phyloP scores from a whole-genome alignment of 2,888 invertebrate species.

The Drosophila histrio region DNA sequence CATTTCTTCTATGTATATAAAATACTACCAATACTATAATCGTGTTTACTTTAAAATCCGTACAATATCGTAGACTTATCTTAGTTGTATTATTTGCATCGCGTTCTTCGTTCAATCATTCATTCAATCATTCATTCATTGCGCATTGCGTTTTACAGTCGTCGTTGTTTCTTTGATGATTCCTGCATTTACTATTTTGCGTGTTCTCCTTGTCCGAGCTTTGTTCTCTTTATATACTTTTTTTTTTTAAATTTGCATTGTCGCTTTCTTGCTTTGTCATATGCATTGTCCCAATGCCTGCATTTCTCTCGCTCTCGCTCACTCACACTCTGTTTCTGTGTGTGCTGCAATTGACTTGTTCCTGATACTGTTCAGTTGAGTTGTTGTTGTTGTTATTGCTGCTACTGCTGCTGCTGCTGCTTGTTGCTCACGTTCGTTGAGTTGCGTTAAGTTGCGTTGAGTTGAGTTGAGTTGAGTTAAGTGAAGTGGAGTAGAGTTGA shows the following conservation, averaged over 20 bases:
- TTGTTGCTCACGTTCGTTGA: conserved; percentile 1
- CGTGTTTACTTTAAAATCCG: background rate
- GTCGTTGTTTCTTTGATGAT: background rate
- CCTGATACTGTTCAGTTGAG: background rate
- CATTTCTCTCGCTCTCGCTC: background rate
- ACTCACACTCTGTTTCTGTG: background rate
- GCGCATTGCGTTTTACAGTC: background rate
- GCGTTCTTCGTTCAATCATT: background rate
- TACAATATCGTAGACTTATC: background rate
- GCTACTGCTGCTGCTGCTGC: background rate
- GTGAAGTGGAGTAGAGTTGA: background rate
- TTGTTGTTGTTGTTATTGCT: background rate
- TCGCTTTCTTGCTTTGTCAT: conserved; percentile 1
- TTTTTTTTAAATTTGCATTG: too few species aligned
- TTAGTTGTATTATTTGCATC: background rate
- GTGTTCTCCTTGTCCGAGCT: background rate
- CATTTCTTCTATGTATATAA: conserved; percentile 1
- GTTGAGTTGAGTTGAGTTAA: background rate
- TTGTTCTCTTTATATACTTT: too few species aligned
- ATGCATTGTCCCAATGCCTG: background rate
- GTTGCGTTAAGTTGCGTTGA: background rate
- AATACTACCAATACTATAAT: background rate
- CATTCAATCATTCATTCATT: background rate
- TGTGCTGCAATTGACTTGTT: conserved; percentile 8
- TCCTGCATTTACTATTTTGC: background rate